Base-by-base conservation (phyloP, 2,113 vertebrate species). In the Prunella fulvescens region DNA sequence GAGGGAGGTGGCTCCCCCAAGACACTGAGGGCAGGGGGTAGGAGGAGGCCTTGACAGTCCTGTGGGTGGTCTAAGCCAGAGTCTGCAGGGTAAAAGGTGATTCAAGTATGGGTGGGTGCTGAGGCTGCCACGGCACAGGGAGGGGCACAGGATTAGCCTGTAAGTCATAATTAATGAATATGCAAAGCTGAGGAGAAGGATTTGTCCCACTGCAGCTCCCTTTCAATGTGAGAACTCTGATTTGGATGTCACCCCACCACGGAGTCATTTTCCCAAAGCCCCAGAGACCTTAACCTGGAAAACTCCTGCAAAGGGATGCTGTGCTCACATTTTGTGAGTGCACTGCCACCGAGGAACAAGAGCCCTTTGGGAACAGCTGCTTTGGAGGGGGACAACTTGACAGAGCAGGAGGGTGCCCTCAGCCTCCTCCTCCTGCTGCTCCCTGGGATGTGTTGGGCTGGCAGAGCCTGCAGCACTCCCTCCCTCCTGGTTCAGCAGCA, bases 401-500 rank as follows among this genome's bases (percentile, higher is more conserved):
- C n/a, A 57, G 29, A 35, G 37, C 1, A 19, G 24, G 65, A 64
- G 54, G 33, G 33, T n/a, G 40, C 9, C 19, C 19, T 11, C 53
- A 57, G 24, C 33, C 31, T 40, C 62, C 45, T 83, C 53, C 35
- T 65, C 58, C 45, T 50, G 16, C 19, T 9, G 9, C 39, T 76
- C 24, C 17, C 20, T n/a, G 28, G 28, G 66, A 11, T 7, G n/a
- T 0, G 4, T 11, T 37, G 44, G 57, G 31, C 26, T 3, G 24
- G 37, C 66, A 40, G 37, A 58, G n/a, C 40, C 23, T 12, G 3
- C 33, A 40, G 7, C 53, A 29, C 28, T n/a, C 14, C 12, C 24
- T 37, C 12, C 9, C 19, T 54, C 35, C 31, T 2, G 1, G 33
- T 26, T 51, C 25, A 5, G n/a, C 0, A 0, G 42, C 51, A 14